Evolutionary conservation across 1,140 invertebrate genomes (phyloP).

Genomic region (Globodera rostochiensis): DNA sequence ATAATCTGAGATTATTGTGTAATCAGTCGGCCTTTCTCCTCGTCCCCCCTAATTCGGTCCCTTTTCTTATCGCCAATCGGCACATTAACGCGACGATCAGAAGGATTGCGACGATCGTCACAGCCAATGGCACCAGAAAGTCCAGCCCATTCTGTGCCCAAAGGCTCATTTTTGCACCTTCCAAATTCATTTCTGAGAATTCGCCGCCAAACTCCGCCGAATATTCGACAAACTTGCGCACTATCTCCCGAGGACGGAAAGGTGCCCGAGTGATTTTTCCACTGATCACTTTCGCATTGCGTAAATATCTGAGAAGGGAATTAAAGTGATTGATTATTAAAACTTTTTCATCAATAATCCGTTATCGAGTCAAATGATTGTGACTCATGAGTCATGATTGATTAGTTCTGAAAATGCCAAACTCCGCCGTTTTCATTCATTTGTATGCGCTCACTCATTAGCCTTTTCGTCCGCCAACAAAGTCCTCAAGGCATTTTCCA

Average conservation of each 20-base stretch:
- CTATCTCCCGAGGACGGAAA: constrained; percentile 20
- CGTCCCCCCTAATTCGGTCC: not conserved
- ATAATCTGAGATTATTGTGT: too few species aligned
- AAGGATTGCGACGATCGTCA: not conserved
- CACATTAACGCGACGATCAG: not conserved
- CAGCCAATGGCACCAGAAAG: constrained; percentile 1
- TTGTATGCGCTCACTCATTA: not conserved
- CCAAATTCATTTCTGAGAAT: constrained; percentile 34
- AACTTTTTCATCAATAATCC: not conserved
- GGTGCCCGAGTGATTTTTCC: constrained; percentile 22
- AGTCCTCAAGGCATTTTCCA: constrained; percentile 24
- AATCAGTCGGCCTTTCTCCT: not conserved
- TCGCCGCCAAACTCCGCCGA: constrained; percentile 32
- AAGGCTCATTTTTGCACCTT: constrained; percentile 15
- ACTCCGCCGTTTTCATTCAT: too few species aligned
- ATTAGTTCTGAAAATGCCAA: not conserved
- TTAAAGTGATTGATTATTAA: not conserved
- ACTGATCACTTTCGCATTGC: constrained; percentile 21
- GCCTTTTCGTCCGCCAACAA: constrained; percentile 36
- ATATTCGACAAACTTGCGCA: constrained; percentile 25
- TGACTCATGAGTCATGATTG: not conserved
- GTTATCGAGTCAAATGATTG: not conserved
- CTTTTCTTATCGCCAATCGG: not conserved
- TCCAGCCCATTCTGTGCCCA: constrained; percentile 18
- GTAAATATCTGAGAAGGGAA: constrained; percentile 16